Evolutionary conservation across 2,888 invertebrate species (phyloP), one percentile per base, ranked within the genome.

Genomic region (Encarsia formosa): DNA sequence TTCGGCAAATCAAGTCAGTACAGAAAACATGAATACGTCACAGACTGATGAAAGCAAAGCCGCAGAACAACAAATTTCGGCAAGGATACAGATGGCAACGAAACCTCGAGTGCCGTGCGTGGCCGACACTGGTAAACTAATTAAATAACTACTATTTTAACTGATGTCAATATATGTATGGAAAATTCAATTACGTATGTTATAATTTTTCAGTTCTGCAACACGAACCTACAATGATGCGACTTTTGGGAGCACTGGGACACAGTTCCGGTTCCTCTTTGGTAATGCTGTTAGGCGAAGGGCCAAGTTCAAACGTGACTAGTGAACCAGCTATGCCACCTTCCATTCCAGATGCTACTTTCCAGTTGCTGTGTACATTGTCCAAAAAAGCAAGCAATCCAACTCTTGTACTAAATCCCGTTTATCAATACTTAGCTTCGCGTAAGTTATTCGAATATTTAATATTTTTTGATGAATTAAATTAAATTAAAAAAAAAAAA

Each of bases 321-420:
- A 63, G 73, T 1, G 76, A 77, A 49, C 63, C 68, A 2, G 75
- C 80, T n/a, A 86, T 87, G 62, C 85, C 87, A 8, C 80, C 85
- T 23, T 87, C 88, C 0, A 84, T 92, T 46, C 88, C 88, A 2
- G 93, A 94, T 67, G 90, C 90, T 18, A 84, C 93, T n/a, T 92
- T 91, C 68, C 87, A 88, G 74, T 79, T 94, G 59, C 79, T 93
- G 47, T 81, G 86, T 23, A 85, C 86, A 3, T 77, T 94, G 56
- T 85, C 86, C n/a, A 81, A 82, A 38, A 85, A 86, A 64, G 85
- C 91, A 2, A 85, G 89, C 6, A 82, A 84, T 66, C 85, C 88
- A 3, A 81, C 83, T 20, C 78, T 87, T 49, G 83, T 93, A 66
- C 81, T 94, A 63, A 82, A 85, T 59, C 89, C 91, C 1, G 78